These are phyloP conservation scores for Stictonetta naevosa DNA, from an alignment of 2,113 vertebrate genomes.

Conservation along the genomic window DNA sequence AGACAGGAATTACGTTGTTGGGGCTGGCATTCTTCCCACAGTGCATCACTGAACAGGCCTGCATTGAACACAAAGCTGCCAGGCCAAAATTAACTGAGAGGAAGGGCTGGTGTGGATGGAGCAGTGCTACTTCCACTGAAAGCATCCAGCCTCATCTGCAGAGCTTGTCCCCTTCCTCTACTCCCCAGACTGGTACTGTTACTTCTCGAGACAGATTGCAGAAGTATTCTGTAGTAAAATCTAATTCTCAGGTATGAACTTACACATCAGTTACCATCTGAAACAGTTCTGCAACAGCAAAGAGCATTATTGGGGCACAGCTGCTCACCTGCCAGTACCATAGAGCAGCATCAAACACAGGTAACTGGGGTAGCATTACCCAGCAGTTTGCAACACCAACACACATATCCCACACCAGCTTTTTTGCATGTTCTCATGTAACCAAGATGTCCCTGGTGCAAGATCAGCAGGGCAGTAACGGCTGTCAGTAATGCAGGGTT, in stretches of 20 bases:
- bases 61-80: not conserved
- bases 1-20: not conserved
- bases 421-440: not conserved
- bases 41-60: not conserved
- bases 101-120: not conserved
- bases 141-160: not conserved
- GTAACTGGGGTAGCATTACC: not conserved
- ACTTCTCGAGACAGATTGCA: rapidly evolving
- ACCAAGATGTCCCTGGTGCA: not conserved
- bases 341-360: not conserved
- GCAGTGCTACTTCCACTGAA: not conserved
- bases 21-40: not conserved
- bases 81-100: not conserved
- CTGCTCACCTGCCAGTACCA: not conserved
- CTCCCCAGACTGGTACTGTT: not conserved
- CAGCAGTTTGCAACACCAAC: not conserved
- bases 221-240: not conserved
- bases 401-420: not conserved
- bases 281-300: not conserved
- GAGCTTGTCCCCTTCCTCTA: not conserved
- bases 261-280: not conserved
- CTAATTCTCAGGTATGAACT: not conserved
- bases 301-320: not conserved
- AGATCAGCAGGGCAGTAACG: not conserved
- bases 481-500: not conserved